Base-by-base conservation (phyloP, 2,797 vertebrate genomes). In the Remorina albescens region DNA sequence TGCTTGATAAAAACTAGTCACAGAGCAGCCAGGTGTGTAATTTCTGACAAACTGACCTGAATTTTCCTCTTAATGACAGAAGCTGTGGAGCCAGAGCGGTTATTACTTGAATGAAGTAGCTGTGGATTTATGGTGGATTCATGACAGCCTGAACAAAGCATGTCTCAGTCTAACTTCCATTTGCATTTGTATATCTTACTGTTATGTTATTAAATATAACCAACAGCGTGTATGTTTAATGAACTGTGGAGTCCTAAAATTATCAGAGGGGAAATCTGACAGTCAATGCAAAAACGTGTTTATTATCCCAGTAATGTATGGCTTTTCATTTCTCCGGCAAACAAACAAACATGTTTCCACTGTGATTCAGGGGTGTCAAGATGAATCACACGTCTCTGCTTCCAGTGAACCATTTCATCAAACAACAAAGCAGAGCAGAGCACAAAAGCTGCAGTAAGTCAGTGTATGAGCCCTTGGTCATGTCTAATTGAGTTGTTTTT, bases 401-500 rank as follows among this genome's bases (percentile, higher is more conserved):
- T 81, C 81, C 82, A 81, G 71, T 74, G 81, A 86, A 87, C 41
- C 76, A 51, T 86, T 74, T 90, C 80, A 88, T 93, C 86, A 92
- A 86, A 92, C 66, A 65, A 76, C 83, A 87, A 82, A 89, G 85
- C 78, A 46, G 6, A 68, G 74, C 66, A 5, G 71, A 70, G 86
- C 63, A 69, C 57, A 54, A 54, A 84, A 84, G 82, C 81, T 34
- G 79, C 79, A 71, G 78, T 71, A 56, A 86, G 78, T 80, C 57
- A 39, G 60, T 12, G 65, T 55, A 60, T 32, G 59, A 81, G 88
- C 86, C 83, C 57, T n/a, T 19, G 75, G 90, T 76, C 79, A 68
- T 67, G 65, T 82, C 80, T 91, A 89, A 92, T 86, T 77, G 78
- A 86, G 83, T 69, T 82, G 74, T 75, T 88, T 92, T 76, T 76